Evolutionary conservation across 1,140 invertebrate species (phyloP).

Genomic region (Pseudomyrmex cubaensis): DNA sequence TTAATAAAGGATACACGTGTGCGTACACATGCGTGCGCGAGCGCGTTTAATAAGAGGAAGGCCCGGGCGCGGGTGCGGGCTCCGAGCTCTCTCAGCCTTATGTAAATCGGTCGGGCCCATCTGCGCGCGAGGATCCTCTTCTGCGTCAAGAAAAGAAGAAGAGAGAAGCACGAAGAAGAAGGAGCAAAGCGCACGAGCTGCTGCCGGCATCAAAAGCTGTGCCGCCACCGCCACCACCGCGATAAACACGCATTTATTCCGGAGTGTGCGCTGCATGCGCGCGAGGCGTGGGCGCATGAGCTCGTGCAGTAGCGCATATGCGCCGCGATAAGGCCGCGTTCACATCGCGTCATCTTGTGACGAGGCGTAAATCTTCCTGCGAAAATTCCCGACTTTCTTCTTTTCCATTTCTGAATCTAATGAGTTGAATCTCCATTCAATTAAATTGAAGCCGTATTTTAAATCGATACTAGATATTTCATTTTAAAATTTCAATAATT

Average conservation of each 20-base stretch:
- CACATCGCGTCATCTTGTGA: slow-evolving; percentile 26
- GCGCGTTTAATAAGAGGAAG: slow-evolving; percentile 74
- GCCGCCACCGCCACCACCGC: slow-evolving; percentile 78
- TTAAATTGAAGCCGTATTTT: no score
- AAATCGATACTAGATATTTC: no score
- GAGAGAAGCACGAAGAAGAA: slow-evolving; percentile 11
- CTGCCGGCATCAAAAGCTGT: slow-evolving; percentile 78
- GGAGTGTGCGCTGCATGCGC: slow-evolving; percentile 68
- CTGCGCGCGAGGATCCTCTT: slow-evolving; percentile 64
- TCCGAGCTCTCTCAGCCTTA: slow-evolving; percentile 67
- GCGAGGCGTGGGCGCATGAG: slow-evolving; percentile 65
- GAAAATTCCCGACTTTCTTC: not conserved
- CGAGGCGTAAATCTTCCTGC: slow-evolving; percentile 41
- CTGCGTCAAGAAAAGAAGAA: not conserved
- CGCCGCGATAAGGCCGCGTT: slow-evolving; percentile 60
- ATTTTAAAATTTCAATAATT: not conserved
- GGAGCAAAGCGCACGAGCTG: slow-evolving; percentile 65
- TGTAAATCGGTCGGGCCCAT: slow-evolving; percentile 76
- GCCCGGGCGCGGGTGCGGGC: slow-evolving; percentile 58
- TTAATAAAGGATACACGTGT: slow-evolving; percentile 73
- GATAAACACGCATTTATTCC: slow-evolving; percentile 83
- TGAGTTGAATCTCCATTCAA: no score
- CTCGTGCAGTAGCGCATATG: slow-evolving; percentile 63
- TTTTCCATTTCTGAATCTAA: not conserved
- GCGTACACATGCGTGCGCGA: slow-evolving; percentile 60